Conservation (phyloP, 2,888 invertebrate genomes). For the Coronaproctus castanopsis region DNA sequence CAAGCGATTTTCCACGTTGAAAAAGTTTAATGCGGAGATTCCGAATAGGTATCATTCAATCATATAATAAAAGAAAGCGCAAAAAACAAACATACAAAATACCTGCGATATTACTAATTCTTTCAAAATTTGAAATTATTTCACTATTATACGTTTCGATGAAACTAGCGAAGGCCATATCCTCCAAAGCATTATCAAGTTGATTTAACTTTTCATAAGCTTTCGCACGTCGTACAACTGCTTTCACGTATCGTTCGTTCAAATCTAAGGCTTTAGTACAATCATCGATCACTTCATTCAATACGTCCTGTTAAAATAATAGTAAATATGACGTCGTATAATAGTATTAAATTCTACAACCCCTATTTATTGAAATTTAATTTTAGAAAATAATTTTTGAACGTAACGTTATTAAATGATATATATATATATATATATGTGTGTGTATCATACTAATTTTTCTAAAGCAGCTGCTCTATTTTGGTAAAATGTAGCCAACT, state of each 20-base stretch:
- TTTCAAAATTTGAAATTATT: slow-evolving; percentile 64
- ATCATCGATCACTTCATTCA: slow-evolving; percentile 64
- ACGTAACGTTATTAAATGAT: too few relatives aligned
- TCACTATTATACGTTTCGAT: slow-evolving; percentile 63
- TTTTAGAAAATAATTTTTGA: too few relatives aligned
- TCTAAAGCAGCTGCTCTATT: slow-evolving; percentile 91
- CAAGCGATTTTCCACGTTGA: too few relatives aligned
- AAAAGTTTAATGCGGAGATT: too few relatives aligned
- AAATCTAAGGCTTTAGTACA: slow-evolving; percentile 65
- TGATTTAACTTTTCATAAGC: slow-evolving; percentile 29
- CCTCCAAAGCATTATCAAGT: slow-evolving; percentile 47
- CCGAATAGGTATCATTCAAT: too few relatives aligned
- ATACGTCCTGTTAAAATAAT: slow-evolving; percentile 37
- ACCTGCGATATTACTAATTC: slow-evolving; percentile 66
- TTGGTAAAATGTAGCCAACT: slow-evolving; percentile 80
- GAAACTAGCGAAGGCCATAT: slow-evolving; percentile 79
- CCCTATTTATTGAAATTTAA: too few relatives aligned
- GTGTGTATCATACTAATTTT: slow-evolving; percentile 54
- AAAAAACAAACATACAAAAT: background rate
- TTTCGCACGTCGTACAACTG: slow-evolving; percentile 56
- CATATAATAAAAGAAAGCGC: too few relatives aligned
- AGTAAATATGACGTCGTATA: background rate
- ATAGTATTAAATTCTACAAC: too few relatives aligned
- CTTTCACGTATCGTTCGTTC: slow-evolving; percentile 73
- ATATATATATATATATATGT: too few relatives aligned